These are phyloP conservation scores for Leptobrachium ailaonicum DNA, from an alignment of 2,113 vertebrate genomes.

Conservation along the genomic window DNA sequence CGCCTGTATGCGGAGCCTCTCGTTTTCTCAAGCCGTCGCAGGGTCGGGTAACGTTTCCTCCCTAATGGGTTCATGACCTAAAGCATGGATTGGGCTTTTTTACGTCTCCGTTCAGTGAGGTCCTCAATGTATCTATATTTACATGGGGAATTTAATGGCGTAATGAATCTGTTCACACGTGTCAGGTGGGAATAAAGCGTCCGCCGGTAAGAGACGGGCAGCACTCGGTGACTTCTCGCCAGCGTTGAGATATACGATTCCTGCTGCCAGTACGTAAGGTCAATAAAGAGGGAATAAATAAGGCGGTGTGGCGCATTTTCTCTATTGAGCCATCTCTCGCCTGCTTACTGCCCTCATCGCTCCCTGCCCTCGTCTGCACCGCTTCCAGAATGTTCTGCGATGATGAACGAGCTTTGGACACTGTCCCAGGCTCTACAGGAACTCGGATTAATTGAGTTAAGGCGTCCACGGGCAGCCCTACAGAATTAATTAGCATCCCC, in stretches of 20 bases:
- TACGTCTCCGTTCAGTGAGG: no score
- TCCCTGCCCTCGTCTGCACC: constrained; percentile 40
- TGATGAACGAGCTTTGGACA: constrained; percentile 48
- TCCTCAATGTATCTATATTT: not conserved
- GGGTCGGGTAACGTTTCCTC: no score
- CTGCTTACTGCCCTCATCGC: constrained; percentile 1
- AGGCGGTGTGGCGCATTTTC: constrained; percentile 28
- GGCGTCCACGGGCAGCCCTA: constrained; percentile 30
- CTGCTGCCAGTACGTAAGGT: constrained; percentile 27
- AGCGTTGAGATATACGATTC: constrained; percentile 36
- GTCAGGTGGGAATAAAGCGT: constrained; percentile 22
- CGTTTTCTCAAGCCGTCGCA: no score
- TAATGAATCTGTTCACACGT: constrained; percentile 26
- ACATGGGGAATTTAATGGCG: constrained; percentile 25
- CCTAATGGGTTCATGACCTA: no score
- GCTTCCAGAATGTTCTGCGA: constrained; percentile 44
- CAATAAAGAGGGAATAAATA: constrained; percentile 45
- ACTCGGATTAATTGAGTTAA: constrained; percentile 50
- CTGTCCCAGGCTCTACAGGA: constrained; percentile 46
- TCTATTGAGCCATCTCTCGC: constrained; percentile 32
- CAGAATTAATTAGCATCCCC: constrained; percentile 44
- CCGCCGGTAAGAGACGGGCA: constrained; percentile 33
- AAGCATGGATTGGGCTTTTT: no score
- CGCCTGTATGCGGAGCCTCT: no score
- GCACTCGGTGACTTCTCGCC: constrained; percentile 28